Evolutionary conservation across 2,113 vertebrate genomes (phyloP).

Genomic region (Xenopus tropicalis): DNA sequence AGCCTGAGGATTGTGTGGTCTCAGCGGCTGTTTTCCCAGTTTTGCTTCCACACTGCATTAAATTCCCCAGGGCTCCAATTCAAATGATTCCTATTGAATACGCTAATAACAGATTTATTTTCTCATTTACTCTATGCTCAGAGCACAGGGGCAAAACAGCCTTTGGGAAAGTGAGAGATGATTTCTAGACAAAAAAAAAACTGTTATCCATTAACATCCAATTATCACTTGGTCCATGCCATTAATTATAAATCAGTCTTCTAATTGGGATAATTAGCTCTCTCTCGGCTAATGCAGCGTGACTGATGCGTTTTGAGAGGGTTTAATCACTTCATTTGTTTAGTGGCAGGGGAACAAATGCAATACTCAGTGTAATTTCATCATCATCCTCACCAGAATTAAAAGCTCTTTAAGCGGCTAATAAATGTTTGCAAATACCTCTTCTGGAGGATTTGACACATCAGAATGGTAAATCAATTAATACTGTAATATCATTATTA

Average conservation of each 20-base stretch:
- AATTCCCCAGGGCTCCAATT: neutral
- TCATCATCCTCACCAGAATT: conserved; percentile 43
- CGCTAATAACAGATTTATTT: neutral
- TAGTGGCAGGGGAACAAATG: conserved; percentile 68
- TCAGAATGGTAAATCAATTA: conserved; percentile 24
- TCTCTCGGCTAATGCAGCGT: conserved; percentile 82
- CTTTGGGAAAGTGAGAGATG: conserved; percentile 49
- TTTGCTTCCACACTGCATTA: neutral
- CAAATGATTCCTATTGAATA: neutral
- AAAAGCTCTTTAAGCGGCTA: conserved; percentile 42
- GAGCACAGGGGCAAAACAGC: conserved; percentile 9
- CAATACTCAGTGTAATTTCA: conserved; percentile 51
- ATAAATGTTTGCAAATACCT: conserved; percentile 49
- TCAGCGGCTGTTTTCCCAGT: conserved; percentile 7
- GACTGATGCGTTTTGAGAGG: conserved; percentile 78
- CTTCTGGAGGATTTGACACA: conserved; percentile 20
- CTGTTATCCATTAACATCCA: conserved; percentile 98
- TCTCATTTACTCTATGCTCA: conserved; percentile 40
- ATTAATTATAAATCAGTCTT: conserved; percentile 95
- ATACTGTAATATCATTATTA: conserved; percentile 4
- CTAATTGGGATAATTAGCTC: conserved; percentile 98
- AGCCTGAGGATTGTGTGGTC: neutral
- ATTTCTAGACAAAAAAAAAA: conserved; percentile 68
- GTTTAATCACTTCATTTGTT: conserved; percentile 71
- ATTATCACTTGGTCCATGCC: conserved; percentile 86